Evolutionary conservation across 2,113 vertebrate genomes (phyloP), one percentile per base, ranked within the genome.

Genomic region (Cyanoderma ruficeps): DNA sequence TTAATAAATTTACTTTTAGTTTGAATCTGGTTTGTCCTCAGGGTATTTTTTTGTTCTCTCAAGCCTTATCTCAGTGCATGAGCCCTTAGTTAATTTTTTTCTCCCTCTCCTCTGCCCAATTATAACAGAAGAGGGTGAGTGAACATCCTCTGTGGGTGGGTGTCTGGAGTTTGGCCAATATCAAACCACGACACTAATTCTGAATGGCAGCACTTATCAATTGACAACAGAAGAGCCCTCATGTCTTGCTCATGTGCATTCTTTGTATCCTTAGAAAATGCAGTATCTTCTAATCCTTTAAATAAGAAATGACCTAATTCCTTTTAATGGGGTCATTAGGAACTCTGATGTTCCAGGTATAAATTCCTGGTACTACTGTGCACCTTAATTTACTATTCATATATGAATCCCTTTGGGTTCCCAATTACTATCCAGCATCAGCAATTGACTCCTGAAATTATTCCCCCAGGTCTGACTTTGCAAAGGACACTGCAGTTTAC

Each of bases 341-440:
- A 87, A 92, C 56, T 94, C 89, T 89, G 91, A 92, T 3, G 4
- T 92, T 95, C 82, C 93, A 94, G 67, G 80, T 96, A 96, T 95
- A 97, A 97, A 97, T 96, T 93, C 86, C 67, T 76, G 83, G 74
- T 96, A 92, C 91, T 93, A 96, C 87, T 63, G 85, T 93, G 96
- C 83, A 91, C 95, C 96, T 97, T 97, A 92, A 97, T 98, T 98
- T 97, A 96, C 91, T 97, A 95, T 94, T 97, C 93, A 87, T 87
- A 94, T 80, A 71, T 92, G 84, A 94, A 85, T 95, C 90, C 69
- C 78, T 96, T 96, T 93, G 91, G 57, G 90, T 97, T 98, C 87
- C 94, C 93, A 98, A 96, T 97, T 98, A 97, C 95, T 94, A 82
- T 82, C 90, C 81, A 74, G 75, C 44, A 96, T 90, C 47, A 91